phyloP scores from a whole-genome alignment of 2,113 vertebrate genomes.

The Carassius carassius region DNA sequence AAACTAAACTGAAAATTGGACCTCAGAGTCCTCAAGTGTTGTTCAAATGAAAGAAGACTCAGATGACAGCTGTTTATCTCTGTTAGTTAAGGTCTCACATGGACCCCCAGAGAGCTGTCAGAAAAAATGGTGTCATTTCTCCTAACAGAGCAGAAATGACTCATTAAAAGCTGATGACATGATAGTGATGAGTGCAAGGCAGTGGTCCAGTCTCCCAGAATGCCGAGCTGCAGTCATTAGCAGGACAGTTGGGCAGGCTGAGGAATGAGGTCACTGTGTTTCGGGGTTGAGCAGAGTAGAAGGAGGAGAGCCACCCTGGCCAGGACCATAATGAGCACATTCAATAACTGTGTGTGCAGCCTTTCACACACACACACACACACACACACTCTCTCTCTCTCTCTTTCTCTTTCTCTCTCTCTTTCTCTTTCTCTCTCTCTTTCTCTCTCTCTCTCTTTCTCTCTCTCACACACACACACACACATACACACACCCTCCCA shows the following conservation, averaged over 20 bases:
- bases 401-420: too few relatives aligned
- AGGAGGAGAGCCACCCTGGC: conserved; percentile 46
- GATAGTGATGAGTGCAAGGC: conserved; percentile 41
- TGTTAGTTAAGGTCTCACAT: conserved; percentile 55
- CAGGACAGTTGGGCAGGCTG: conserved; percentile 53
- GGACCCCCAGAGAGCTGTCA: conserved; percentile 54
- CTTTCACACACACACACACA: conserved; percentile 20
- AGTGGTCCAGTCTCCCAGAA: conserved; percentile 47
- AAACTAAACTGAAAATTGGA: conserved; percentile 37
- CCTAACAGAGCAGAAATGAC: conserved; percentile 54
- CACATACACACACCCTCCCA: too few relatives aligned
- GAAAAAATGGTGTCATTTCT: conserved; percentile 43
- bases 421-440: too few relatives aligned
- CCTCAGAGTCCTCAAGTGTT: conserved; percentile 31
- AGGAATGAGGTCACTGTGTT: conserved; percentile 54
- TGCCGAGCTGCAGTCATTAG: conserved; percentile 50
- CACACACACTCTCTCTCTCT: conserved; percentile 27
- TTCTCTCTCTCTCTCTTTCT: too few relatives aligned
- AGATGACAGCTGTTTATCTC: conserved; percentile 50
- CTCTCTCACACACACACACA: too few relatives aligned
- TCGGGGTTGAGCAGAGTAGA: conserved; percentile 37
- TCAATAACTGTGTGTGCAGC: conserved; percentile 35
- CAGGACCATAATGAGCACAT: conserved; percentile 54
- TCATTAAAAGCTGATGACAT: conserved; percentile 60
- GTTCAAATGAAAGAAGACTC: conserved; percentile 47